Evolutionary conservation across 2,888 invertebrate species (phyloP).

Genomic region (Perithous albicinctus): DNA sequence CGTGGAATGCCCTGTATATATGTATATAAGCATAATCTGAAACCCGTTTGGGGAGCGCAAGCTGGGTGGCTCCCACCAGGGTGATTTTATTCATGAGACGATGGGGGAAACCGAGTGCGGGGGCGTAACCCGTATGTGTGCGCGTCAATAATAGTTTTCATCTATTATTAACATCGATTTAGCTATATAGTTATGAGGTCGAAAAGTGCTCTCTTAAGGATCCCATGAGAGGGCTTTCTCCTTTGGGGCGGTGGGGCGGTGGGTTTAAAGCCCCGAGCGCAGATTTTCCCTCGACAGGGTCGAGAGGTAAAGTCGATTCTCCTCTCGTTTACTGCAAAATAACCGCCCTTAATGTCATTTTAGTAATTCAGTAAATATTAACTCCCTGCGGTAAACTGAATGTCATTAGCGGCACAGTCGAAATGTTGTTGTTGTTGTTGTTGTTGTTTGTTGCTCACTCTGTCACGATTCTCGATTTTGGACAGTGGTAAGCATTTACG

Average conservation of each 20-base stretch:
- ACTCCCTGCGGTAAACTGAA: conserved; percentile 4
- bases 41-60: conserved; percentile 27
- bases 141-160: conserved; percentile 58
- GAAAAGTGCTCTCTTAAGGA: neutral
- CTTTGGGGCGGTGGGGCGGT: too few species aligned
- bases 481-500: conserved; percentile 29
- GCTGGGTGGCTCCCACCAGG: conserved; percentile 38
- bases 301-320: conserved; percentile 1
- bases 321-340: neutral
- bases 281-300: neutral
- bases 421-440: too few species aligned
- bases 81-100: conserved; percentile 71
- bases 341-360: conserved; percentile 2
- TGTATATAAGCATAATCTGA: conserved; percentile 54
- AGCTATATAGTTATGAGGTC: conserved; percentile 27
- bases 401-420: neutral
- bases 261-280: neutral
- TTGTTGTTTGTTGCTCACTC: too few species aligned
- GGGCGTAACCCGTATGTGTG: conserved; percentile 33
- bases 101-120: conserved; percentile 7
- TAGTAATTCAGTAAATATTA: conserved; percentile 21
- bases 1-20: too few species aligned
- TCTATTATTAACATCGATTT: conserved; percentile 69
- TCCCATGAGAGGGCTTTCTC: neutral
- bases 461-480: too few species aligned